phyloP scores from a whole-genome alignment of 2,797 vertebrate species.

The Taeniopygia guttata region DNA sequence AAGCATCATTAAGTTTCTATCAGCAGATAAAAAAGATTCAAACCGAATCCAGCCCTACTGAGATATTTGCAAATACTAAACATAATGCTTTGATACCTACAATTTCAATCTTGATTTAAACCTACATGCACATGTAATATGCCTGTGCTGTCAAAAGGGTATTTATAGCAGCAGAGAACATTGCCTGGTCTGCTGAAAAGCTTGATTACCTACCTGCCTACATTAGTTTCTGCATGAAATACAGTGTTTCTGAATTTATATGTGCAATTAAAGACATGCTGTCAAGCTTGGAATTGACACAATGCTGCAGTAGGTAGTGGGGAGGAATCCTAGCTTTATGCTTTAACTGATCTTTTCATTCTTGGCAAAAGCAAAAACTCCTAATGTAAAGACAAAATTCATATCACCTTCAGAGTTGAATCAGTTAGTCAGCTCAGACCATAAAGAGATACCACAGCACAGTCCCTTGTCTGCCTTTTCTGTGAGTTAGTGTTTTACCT shows the following conservation, averaged over 20 bases:
- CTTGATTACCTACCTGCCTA: neutral
- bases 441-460: neutral
- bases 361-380: neutral
- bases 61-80: neutral
- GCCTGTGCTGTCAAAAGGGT: neutral
- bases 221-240: neutral
- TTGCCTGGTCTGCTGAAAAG: neutral
- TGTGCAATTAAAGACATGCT: neutral
- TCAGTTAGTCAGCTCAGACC: neutral
- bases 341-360: neutral
- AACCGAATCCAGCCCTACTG: neutral
- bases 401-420: neutral
- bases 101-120: neutral
- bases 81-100: neutral
- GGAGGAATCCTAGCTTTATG: neutral
- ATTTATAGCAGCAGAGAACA: neutral
- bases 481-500: neutral
- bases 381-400: neutral
- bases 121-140: neutral
- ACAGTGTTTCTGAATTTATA: neutral
- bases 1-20: neutral
- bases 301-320: neutral
- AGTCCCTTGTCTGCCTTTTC: neutral
- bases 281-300: neutral
- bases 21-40: neutral